Conservation (phyloP, 2,888 invertebrate genomes). For the Carpatolechia fugitivella region DNA sequence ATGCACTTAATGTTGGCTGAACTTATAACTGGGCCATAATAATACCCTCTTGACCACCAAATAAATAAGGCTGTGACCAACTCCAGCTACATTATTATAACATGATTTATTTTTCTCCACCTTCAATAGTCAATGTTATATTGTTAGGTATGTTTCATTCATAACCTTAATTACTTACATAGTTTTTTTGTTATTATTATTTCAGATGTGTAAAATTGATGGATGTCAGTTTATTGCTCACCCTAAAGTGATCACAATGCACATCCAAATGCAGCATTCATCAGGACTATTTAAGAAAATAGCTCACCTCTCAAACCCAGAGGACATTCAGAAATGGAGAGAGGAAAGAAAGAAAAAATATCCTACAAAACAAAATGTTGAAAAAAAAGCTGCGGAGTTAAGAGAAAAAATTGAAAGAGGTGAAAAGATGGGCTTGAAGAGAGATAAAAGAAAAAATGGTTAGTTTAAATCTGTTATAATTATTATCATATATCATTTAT, state of each 20-base stretch:
- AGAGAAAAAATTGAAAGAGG: conserved; percentile 86
- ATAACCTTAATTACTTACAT: too few relatives aligned
- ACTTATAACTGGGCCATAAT: too few relatives aligned
- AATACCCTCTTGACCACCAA: too few relatives aligned
- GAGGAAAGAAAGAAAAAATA: conserved; percentile 88
- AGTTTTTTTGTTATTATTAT: conserved; percentile 21
- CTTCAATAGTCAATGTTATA: too few relatives aligned
- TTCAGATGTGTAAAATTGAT: conserved; percentile 85
- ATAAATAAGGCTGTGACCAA: too few relatives aligned
- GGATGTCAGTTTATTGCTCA: conserved; percentile 90
- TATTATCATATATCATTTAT: too few relatives aligned
- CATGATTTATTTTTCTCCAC: too few relatives aligned
- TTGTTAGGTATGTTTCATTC: too few relatives aligned
- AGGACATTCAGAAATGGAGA: conserved; percentile 91
- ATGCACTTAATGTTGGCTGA: too few relatives aligned
- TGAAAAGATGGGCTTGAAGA: conserved; percentile 81
- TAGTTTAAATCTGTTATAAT: too few relatives aligned
- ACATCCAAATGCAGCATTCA: conserved; percentile 89
- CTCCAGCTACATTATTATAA: too few relatives aligned
- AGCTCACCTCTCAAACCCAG: conserved; percentile 85
- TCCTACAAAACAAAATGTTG: conserved; percentile 85
- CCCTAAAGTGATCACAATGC: conserved; percentile 87
- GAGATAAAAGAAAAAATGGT: conserved; percentile 23
- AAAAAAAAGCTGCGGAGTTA: conserved; percentile 80
- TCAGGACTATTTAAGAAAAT: conserved; percentile 91